Evolutionary conservation across 2,113 vertebrate species (phyloP).

Genomic region (Clarias macrocephalus): DNA sequence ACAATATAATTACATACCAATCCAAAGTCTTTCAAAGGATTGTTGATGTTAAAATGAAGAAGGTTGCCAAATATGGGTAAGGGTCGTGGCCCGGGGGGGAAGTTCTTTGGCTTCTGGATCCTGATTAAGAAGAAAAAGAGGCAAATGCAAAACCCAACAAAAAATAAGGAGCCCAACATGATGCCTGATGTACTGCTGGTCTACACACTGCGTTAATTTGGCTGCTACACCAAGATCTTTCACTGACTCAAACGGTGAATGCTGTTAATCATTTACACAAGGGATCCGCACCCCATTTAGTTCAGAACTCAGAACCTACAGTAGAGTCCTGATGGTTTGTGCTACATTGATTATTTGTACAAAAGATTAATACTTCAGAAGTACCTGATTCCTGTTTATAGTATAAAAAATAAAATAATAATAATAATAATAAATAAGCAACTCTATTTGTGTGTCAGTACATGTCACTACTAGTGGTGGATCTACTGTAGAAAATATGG

Average conservation of each 20-base stretch:
- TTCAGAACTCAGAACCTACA: too few species aligned
- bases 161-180: constrained; percentile 59
- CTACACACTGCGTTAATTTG: background rate
- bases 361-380: too few species aligned
- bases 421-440: too few species aligned
- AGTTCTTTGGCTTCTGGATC: constrained; percentile 66
- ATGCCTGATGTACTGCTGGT: background rate
- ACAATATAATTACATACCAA: background rate
- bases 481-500: too few species aligned
- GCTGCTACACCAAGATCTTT: background rate
- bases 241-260: background rate
- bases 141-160: constrained; percentile 54
- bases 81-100: constrained; percentile 64
- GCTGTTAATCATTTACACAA: background rate
- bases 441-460: background rate
- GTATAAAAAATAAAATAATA: too few species aligned
- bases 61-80: constrained; percentile 69
- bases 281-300: too few species aligned
- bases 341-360: too few species aligned
- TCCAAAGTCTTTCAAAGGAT: constrained; percentile 61
- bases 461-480: background rate
- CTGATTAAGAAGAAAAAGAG: constrained; percentile 53
- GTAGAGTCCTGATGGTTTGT: too few species aligned
- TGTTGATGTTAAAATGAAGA: constrained; percentile 58
- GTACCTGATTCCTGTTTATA: background rate